phyloP scores from a whole-genome alignment of 1,140 invertebrate genomes.

The Colletes latitarsis region DNA sequence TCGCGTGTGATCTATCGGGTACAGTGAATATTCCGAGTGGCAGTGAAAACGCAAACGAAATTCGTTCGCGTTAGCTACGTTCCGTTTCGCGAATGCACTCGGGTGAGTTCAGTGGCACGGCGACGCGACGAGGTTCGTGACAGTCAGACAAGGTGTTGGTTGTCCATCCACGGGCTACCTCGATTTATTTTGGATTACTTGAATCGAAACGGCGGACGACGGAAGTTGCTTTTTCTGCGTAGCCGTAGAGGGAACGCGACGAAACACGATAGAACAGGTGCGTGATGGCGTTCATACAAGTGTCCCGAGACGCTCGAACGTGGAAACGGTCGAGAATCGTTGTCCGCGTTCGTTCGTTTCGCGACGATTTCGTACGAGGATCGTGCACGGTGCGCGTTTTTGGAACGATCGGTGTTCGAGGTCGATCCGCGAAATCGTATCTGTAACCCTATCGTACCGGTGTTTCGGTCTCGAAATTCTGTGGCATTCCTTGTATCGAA shows the following conservation, averaged over 20 bases:
- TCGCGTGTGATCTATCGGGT: slow-evolving; percentile 33
- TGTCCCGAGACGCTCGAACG: not conserved
- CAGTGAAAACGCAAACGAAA: slow-evolving; percentile 12
- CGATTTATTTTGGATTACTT: slow-evolving; percentile 40
- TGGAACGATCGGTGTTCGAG: not conserved
- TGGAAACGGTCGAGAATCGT: not conserved
- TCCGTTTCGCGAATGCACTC: not conserved
- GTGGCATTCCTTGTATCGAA: slow-evolving; percentile 11
- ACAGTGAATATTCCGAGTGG: slow-evolving; percentile 24
- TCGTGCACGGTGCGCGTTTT: not conserved
- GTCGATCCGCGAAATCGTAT: not conserved
- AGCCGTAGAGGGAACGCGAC: not conserved
- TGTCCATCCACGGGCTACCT: not conserved
- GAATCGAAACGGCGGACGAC: slow-evolving; percentile 14
- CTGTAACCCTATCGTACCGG: too few relatives aligned
- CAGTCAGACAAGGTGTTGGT: slow-evolving; percentile 19
- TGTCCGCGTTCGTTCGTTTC: not conserved
- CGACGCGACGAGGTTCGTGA: slow-evolving; percentile 5
- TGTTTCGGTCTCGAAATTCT: not conserved
- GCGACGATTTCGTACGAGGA: not conserved
- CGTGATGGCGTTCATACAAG: slow-evolving; percentile 6
- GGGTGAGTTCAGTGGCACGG: slow-evolving; percentile 35
- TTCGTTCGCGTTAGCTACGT: not conserved
- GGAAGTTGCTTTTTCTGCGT: not conserved
- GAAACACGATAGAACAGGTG: slow-evolving; percentile 18